These are phyloP conservation scores for Benitochromis conjunctus DNA, from an alignment of 2,113 vertebrate species.

Conservation along the genomic window DNA sequence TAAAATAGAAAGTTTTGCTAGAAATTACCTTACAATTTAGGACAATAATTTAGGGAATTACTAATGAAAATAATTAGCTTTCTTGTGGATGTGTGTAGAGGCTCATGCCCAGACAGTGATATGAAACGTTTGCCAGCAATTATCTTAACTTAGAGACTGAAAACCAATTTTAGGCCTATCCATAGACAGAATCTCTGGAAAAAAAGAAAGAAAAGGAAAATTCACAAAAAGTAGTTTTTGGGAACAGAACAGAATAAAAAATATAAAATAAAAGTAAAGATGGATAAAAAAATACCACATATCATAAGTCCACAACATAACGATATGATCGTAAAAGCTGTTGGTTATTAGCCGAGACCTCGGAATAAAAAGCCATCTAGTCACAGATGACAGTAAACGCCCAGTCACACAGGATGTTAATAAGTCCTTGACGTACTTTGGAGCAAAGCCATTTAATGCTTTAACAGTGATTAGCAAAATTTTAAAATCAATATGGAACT, in stretches of 20 bases:
- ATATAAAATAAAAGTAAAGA: not conserved
- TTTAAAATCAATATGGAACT: not conserved
- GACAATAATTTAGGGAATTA: not conserved
- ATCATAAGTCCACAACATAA: not conserved
- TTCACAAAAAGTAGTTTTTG: not conserved
- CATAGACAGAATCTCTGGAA: not conserved
- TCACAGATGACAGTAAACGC: not conserved
- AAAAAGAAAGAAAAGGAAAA: not conserved
- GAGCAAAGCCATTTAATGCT: not conserved
- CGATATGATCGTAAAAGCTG: not conserved
- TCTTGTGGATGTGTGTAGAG: not conserved
- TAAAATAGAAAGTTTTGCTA: not conserved
- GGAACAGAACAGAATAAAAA: not conserved
- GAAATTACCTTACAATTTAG: not conserved
- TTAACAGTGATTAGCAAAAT: not conserved
- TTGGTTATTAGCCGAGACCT: not conserved
- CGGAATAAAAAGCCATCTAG: not conserved
- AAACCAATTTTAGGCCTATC: not conserved
- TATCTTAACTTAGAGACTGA: not conserved
- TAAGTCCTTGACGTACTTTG: not conserved
- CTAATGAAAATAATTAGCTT: not conserved
- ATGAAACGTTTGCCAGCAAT: not conserved
- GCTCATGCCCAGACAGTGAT: accelerated
- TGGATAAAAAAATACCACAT: not conserved
- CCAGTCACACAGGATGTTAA: not conserved